Conservation (phyloP, 1,140 invertebrate species). For the Diachasma alloeum region DNA sequence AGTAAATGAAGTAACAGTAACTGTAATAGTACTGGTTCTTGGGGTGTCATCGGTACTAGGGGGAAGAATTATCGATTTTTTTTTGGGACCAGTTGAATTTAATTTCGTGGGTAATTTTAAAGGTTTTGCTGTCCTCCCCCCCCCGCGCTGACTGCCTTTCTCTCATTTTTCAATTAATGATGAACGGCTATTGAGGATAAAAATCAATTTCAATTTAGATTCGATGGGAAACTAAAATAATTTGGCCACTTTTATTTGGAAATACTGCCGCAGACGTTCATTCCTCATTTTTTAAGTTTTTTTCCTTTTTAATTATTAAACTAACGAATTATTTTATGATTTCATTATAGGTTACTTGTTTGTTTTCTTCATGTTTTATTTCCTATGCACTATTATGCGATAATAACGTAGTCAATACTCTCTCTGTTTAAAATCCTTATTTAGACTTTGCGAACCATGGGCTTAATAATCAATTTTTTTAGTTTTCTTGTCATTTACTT, state of each 20-base stretch:
- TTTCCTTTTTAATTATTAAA: slow-evolving; percentile 16
- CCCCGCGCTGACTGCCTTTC: background rate
- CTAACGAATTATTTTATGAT: slow-evolving; percentile 30
- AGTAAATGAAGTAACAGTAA: slow-evolving; percentile 5
- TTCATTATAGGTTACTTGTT: slow-evolving; percentile 8
- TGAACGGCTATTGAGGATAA: background rate
- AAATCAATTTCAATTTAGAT: background rate
- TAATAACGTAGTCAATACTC: slow-evolving; percentile 26
- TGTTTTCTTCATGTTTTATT: slow-evolving; percentile 10
- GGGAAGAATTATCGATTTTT: background rate
- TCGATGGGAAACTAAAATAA: background rate
- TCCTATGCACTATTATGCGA: slow-evolving; percentile 21
- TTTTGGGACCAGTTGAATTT: background rate
- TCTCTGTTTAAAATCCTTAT: slow-evolving; percentile 23
- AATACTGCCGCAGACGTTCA: background rate
- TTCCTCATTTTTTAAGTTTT: slow-evolving; percentile 8
- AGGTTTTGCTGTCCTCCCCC: background rate
- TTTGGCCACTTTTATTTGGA: background rate
- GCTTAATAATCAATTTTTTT: background rate
- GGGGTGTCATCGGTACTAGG: background rate
- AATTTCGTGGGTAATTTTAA: background rate
- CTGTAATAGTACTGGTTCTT: background rate
- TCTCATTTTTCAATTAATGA: background rate
- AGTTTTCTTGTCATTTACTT: slow-evolving; percentile 3
- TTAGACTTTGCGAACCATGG: slow-evolving; percentile 49